Percentiles rank a stretch among this genome's conserved stretches.
Conservation (phyloP, 2,797 vertebrate genomes). For the Eurystomus glaucurus region DNA sequence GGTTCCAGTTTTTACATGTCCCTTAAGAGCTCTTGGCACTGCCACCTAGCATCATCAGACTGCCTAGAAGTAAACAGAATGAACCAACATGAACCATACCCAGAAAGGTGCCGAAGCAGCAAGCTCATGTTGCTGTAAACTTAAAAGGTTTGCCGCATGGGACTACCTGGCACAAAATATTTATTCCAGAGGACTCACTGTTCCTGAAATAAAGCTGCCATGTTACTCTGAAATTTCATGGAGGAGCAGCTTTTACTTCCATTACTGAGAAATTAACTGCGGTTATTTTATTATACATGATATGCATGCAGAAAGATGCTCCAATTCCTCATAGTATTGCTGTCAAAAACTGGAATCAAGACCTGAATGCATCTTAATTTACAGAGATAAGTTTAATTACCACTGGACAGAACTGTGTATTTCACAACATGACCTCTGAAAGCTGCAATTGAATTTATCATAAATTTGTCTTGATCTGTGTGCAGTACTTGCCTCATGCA, state of each 20-base stretch:
- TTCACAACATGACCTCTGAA: background rate
- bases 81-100: background rate
- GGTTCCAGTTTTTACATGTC: background rate
- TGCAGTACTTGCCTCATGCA: background rate
- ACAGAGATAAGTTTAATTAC: background rate
- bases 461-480: background rate
- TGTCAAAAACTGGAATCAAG: background rate
- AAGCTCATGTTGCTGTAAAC: background rate
- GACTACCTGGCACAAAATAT: background rate
- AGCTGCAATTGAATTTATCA: background rate
- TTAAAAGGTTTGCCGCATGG: background rate
- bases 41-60: background rate
- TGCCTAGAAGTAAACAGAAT: background rate
- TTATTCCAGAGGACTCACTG: background rate
- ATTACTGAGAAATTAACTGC: background rate
- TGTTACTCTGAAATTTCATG: background rate
- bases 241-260: background rate
- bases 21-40: background rate
- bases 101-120: background rate
- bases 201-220: background rate
- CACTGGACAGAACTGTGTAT: background rate
- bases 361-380: background rate
- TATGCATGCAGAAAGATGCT: background rate
- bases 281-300: background rate
- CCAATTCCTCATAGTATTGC: background rate